phyloP scores from a whole-genome alignment of 2,888 invertebrate species.

The Theodoxus fluviatilis region DNA sequence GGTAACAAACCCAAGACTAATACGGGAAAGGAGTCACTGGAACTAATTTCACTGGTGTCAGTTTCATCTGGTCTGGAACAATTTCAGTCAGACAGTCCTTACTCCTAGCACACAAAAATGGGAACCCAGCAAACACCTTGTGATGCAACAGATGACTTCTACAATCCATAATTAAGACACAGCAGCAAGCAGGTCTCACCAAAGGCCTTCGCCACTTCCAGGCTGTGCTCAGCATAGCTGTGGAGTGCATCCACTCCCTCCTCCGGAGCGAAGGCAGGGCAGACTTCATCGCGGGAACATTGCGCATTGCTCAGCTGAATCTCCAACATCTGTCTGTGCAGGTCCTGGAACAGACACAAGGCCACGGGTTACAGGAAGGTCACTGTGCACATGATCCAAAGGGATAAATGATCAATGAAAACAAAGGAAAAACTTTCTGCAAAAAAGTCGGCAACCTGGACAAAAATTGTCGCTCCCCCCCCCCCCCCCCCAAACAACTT shows the following conservation, averaged over 20 bases:
- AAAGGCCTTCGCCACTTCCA: slow-evolving; percentile 40
- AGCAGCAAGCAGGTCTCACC: slow-evolving; percentile 30
- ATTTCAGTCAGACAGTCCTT: no score
- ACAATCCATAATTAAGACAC: not conserved
- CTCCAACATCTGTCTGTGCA: slow-evolving; percentile 73
- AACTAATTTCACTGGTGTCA: no score
- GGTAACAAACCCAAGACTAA: no score
- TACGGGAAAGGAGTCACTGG: no score
- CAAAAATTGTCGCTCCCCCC: no score
- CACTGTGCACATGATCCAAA: not conserved
- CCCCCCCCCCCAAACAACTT: no score
- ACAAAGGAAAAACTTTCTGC: not conserved
- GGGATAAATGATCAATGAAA: not conserved
- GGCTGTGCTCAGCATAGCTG: slow-evolving; percentile 68
- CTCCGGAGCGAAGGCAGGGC: slow-evolving; percentile 67
- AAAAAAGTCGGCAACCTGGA: not conserved
- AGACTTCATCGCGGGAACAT: slow-evolving; percentile 68
- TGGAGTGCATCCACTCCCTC: slow-evolving; percentile 69
- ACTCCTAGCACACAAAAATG: no score
- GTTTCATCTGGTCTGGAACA: no score
- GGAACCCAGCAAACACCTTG: no score
- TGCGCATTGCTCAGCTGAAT: slow-evolving; percentile 73
- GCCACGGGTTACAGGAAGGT: no score
- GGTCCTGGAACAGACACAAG: slow-evolving; percentile 51
- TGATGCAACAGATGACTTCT: no score